phyloP scores from a whole-genome alignment of 2,113 vertebrate genomes.

The Leucopsar rothschildi region DNA sequence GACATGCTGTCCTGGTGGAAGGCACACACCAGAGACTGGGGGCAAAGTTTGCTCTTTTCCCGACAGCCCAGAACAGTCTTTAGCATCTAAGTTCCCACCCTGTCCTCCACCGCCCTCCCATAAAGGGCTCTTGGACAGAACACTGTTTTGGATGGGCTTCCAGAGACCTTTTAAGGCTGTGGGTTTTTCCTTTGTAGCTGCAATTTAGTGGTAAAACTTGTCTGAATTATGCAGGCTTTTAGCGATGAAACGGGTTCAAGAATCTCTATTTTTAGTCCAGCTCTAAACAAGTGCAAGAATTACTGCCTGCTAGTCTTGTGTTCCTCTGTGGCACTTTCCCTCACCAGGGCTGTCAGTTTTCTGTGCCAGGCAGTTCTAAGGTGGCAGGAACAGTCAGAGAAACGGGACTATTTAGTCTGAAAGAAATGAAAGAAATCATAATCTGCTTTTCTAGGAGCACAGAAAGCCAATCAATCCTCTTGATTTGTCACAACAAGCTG shows the following conservation, averaged over 20 bases:
- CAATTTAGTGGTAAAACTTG: slow-evolving; percentile 26
- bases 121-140: background rate
- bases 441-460: background rate
- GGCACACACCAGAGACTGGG: background rate
- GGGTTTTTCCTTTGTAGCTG: background rate
- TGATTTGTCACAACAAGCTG: background rate
- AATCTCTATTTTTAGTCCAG: slow-evolving; percentile 33
- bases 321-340: background rate
- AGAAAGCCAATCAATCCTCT: background rate
- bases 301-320: background rate
- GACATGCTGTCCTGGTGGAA: background rate
- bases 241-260: background rate
- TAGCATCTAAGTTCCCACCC: background rate
- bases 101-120: rapidly evolving
- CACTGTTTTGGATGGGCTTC: background rate
- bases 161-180: slow-evolving; percentile 39
- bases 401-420: background rate
- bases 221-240: slow-evolving; percentile 9
- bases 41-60: background rate
- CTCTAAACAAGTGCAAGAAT: slow-evolving; percentile 10
- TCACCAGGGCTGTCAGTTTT: background rate
- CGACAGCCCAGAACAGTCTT: background rate
- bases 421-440: background rate
- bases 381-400: background rate
- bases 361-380: background rate